A percentile compares a stretch with the other conserved stretches of the same genome.
Conservation (phyloP, 2,888 invertebrate genomes). For the Bruchidius siliquastri region DNA sequence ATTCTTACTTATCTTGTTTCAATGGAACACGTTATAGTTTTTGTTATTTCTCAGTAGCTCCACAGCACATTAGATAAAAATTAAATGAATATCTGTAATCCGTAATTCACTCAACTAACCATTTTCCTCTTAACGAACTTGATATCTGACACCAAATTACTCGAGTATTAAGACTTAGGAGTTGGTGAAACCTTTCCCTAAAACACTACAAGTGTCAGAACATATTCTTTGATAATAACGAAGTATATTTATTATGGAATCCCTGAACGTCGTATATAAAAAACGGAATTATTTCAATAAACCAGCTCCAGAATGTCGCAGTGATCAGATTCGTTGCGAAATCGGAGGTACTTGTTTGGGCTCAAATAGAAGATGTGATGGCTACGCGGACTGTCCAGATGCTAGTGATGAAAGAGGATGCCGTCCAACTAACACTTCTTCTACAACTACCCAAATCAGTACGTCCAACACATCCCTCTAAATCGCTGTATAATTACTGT, state of each 20-base stretch:
- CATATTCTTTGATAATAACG: background rate
- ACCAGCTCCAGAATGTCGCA: slow-evolving; percentile 12
- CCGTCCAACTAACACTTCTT: background rate
- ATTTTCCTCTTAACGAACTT: too few relatives aligned
- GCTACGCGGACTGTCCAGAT: slow-evolving; percentile 54
- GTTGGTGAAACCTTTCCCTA: too few relatives aligned
- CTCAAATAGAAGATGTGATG: slow-evolving; percentile 46
- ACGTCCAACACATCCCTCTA: background rate
- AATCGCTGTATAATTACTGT: too few relatives aligned
- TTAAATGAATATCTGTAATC: too few relatives aligned
- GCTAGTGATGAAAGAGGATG: slow-evolving; percentile 57
- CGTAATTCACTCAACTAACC: too few relatives aligned
- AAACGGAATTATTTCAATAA: background rate
- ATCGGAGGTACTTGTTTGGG: slow-evolving; percentile 50
- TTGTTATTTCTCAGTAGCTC: too few relatives aligned
- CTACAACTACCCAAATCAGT: background rate
- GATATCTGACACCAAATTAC: too few relatives aligned
- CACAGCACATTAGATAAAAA: too few relatives aligned
- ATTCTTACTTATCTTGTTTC: too few relatives aligned
- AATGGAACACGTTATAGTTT: too few relatives aligned
- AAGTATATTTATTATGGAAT: background rate
- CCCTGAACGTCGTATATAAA: background rate
- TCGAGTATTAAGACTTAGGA: too few relatives aligned
- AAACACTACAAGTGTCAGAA: background rate
- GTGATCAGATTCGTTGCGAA: slow-evolving; percentile 28